A percentile compares a stretch with the other conserved stretches of the same genome.
phyloP scores from a whole-genome alignment of 2,797 vertebrate species.

The Phyllotis vaccarum region DNA sequence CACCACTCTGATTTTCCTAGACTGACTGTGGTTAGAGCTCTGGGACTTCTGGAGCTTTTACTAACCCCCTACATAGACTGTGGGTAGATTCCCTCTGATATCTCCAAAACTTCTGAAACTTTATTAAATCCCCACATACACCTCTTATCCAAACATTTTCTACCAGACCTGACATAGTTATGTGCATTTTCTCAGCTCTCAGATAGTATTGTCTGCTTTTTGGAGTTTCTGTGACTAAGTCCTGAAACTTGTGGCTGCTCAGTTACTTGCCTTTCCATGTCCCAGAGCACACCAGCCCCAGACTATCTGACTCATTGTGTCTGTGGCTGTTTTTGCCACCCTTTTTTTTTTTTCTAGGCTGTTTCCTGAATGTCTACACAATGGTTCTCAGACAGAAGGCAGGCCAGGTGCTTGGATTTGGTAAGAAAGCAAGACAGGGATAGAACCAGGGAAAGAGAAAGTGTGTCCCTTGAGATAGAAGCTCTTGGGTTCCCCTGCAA shows the following conservation, averaged over 20 bases:
- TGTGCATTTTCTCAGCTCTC: slow-evolving; percentile 74
- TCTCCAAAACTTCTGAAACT: too few species aligned
- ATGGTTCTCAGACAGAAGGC: slow-evolving; percentile 79
- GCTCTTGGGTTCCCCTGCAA: neutral
- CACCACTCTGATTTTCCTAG: too few species aligned
- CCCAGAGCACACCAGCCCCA: slow-evolving; percentile 67
- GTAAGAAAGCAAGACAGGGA: slow-evolving; percentile 61
- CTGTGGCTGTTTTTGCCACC: slow-evolving; percentile 75
- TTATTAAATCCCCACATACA: too few species aligned
- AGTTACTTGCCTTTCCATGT: slow-evolving; percentile 71
- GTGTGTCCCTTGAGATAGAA: neutral
- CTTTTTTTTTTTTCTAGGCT: slow-evolving; percentile 81
- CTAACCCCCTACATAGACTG: too few species aligned
- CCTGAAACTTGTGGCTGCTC: slow-evolving; percentile 83
- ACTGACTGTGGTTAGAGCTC: too few species aligned
- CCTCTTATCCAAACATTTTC: slow-evolving; percentile 80
- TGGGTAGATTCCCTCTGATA: too few species aligned
- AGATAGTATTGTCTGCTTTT: slow-evolving; percentile 79
- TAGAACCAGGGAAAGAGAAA: slow-evolving; percentile 57
- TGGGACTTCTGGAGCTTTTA: too few species aligned
- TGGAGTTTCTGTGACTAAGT: slow-evolving; percentile 85
- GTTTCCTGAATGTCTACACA: slow-evolving; percentile 83
- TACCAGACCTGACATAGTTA: slow-evolving; percentile 79
- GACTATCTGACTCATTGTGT: slow-evolving; percentile 86
- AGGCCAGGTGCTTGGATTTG: slow-evolving; percentile 5